phyloP scores from a whole-genome alignment of 2,888 invertebrate genomes.

The Gari tellinella region DNA sequence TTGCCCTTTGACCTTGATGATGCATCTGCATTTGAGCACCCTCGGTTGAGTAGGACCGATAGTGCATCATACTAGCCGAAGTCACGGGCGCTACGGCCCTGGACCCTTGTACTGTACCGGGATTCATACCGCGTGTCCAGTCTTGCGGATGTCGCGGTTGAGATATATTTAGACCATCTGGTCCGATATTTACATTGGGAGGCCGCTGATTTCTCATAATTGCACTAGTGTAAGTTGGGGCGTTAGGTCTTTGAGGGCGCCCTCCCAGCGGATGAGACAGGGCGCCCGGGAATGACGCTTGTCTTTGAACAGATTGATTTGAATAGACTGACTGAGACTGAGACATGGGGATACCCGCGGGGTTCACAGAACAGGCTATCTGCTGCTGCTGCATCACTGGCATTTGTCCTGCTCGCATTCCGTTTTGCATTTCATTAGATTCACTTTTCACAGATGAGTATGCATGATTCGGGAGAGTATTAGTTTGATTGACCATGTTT shows the following conservation, averaged over 20 bases:
- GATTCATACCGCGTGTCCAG: slow-evolving; percentile 80
- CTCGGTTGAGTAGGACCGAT: slow-evolving; percentile 81
- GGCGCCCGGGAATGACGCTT: slow-evolving; percentile 68
- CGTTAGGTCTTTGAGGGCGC: slow-evolving; percentile 60
- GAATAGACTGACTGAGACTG: slow-evolving; percentile 60
- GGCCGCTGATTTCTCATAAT: slow-evolving; percentile 86
- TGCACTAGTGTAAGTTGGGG: slow-evolving; percentile 79
- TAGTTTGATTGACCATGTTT: slow-evolving; percentile 86
- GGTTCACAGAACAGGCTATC: slow-evolving; percentile 19
- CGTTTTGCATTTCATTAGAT: slow-evolving; percentile 68
- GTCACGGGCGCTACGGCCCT: slow-evolving; percentile 38
- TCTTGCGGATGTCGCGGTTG: slow-evolving; percentile 85
- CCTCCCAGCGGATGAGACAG: slow-evolving; percentile 49
- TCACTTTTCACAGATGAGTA: slow-evolving; percentile 77
- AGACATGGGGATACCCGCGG: slow-evolving; percentile 46
- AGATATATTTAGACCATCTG: slow-evolving; percentile 85
- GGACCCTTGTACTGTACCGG: background rate
- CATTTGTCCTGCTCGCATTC: slow-evolving; percentile 73
- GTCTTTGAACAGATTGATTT: slow-evolving; percentile 66
- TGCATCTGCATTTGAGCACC: slow-evolving; percentile 74
- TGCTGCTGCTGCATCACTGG: slow-evolving; percentile 70
- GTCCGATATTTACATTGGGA: slow-evolving; percentile 87
- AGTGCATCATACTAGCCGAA: slow-evolving; percentile 83
- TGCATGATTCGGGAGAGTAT: slow-evolving; percentile 59
- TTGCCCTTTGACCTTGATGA: slow-evolving; percentile 50